Evolutionary conservation across 2,113 vertebrate genomes (phyloP).

Genomic region (Diadophis punctatus): DNA sequence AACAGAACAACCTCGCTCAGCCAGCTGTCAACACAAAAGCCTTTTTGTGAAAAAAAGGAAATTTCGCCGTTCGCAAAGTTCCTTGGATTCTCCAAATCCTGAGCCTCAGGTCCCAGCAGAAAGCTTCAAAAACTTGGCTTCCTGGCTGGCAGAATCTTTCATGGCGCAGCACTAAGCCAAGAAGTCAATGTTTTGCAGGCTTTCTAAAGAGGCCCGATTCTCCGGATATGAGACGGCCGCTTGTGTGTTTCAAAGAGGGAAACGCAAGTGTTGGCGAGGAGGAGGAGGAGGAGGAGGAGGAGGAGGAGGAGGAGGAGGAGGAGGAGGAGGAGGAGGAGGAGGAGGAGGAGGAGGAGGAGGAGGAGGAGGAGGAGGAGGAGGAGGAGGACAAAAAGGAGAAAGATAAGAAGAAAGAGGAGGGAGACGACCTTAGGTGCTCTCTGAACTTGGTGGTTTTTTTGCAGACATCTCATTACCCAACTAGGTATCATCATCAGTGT

Average conservation of each 20-base stretch:
- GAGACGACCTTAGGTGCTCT: too few species aligned
- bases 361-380: too few species aligned
- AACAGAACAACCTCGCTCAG: neutral
- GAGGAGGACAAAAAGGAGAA: too few species aligned
- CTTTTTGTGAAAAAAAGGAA: neutral
- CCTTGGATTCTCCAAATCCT: neutral
- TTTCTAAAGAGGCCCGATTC: neutral
- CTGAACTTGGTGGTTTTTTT: too few species aligned
- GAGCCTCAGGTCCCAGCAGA: neutral
- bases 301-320: too few species aligned
- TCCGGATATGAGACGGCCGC: fast-evolving
- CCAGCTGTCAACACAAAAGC: neutral
- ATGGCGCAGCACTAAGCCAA: neutral
- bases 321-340: too few species aligned
- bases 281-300: too few species aligned
- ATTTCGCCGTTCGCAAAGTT: neutral
- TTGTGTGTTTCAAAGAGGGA: neutral
- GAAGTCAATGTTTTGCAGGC: neutral
- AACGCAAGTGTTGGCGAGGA: neutral
- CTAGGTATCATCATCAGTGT: too few species aligned
- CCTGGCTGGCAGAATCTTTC: neutral
- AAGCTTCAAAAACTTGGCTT: fast-evolving
- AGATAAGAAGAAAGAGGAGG: too few species aligned
- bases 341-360: too few species aligned
- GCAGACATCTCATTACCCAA: too few species aligned